These are phyloP conservation scores for Piaya cayana DNA, from an alignment of 2,113 vertebrate genomes.

Conservation along the genomic window DNA sequence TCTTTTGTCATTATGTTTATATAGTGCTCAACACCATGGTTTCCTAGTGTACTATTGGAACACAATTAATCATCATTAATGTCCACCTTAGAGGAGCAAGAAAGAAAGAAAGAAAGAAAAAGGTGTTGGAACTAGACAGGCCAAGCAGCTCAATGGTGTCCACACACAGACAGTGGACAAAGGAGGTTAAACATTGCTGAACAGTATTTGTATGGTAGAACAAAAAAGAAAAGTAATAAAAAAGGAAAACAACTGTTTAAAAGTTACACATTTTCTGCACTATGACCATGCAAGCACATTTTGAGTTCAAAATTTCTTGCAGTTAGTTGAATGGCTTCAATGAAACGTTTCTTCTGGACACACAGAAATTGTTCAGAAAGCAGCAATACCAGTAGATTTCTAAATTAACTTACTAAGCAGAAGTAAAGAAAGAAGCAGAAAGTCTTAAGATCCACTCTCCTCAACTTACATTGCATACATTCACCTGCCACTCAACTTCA, in stretches of 20 bases:
- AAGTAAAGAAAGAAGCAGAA: background rate
- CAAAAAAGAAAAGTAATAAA: background rate
- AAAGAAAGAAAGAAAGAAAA: background rate
- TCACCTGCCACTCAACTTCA: background rate
- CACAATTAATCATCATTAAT: background rate
- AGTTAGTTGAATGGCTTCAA: conserved; percentile 1
- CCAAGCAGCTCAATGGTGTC: background rate
- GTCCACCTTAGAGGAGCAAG: background rate
- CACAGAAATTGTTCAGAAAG: background rate
- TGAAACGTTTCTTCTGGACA: conserved; percentile 24
- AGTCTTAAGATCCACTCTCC: background rate
- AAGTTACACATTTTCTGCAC: conserved; percentile 9
- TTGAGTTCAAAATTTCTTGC: background rate
- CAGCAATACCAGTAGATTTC: fast-evolving
- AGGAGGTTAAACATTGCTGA: background rate
- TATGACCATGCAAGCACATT: background rate
- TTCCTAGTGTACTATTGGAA: background rate
- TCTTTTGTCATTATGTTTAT: background rate
- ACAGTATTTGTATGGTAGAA: background rate
- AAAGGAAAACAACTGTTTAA: background rate
- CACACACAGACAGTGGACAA: background rate
- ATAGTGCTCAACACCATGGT: background rate
- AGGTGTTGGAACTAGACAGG: background rate
- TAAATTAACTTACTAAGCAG: background rate
- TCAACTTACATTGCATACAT: background rate